These are phyloP conservation scores for Taxidea taxus DNA, from an alignment of 2,113 vertebrate species.

Conservation along the genomic window DNA sequence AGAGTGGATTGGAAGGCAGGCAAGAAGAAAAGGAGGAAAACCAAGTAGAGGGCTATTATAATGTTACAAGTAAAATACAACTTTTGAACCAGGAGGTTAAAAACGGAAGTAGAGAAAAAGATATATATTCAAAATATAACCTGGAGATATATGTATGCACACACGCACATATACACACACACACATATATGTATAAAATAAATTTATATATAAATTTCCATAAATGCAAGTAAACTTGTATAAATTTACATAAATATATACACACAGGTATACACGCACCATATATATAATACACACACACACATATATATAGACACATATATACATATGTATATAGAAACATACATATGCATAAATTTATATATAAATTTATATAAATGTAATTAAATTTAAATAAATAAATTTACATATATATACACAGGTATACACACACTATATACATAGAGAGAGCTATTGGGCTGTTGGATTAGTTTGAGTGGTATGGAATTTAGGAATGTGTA, in stretches of 20 bases:
- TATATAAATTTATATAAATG: background rate
- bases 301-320: background rate
- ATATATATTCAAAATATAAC: background rate
- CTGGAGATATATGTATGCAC: background rate
- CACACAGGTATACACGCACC: background rate
- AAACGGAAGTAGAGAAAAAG: background rate
- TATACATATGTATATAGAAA: background rate
- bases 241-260: background rate
- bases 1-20: background rate
- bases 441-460: background rate
- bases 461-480: background rate
- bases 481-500: background rate
- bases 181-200: background rate
- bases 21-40: background rate
- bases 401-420: background rate
- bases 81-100: background rate
- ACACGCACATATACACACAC: background rate
- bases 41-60: background rate
- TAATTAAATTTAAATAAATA: background rate
- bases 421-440: background rate
- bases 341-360: background rate
- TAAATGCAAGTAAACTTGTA: background rate
- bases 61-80: background rate
- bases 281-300: background rate
- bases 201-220: background rate